Evolutionary conservation across 2,113 vertebrate genomes (phyloP), one percentile per base, ranked within the genome.

Genomic region (Urocynchramus pylzowi): DNA sequence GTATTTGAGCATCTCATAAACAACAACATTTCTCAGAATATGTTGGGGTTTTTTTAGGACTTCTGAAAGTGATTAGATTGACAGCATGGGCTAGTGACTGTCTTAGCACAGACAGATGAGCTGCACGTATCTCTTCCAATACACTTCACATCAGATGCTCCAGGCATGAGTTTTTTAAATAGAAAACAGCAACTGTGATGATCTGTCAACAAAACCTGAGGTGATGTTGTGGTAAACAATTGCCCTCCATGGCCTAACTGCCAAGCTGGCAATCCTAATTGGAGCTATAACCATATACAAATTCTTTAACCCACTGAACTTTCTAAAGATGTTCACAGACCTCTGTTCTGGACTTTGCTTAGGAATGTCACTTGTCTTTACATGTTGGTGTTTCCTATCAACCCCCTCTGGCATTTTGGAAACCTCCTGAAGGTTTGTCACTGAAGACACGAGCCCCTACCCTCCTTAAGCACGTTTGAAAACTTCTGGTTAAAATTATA

Each of bases 121-220:
- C 31, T 45, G 74, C 69, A 95, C 22, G 9, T 9, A 87, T 78
- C 84, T 89, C 68, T 60, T 89, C 87, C 77, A 61, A 71, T 45
- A 76, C 56, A 73, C 77, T 83, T 89, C 84, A 79, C 37, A 82
- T 82, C n/a, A 85, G 49, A 89, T 47, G 61, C 87, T 87, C 26
- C 41, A 47, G 67, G 77, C 84, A 60, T 16, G 22, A 80, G 94
- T 69, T 89, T 84, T 74, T 69, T 53, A 68, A 79, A 83, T 8
- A 61, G 70, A 73, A 84, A 93, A 35, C 2, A 3, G 53, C 61
- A 69, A 73, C 70, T 87, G 57, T 64, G 74, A 77, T 57, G 49
- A 85, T 93, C 57, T 92, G 78, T 39, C 1, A 0, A 85, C 41
- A 91, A 69, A 76, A 82, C 39, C 57, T 73, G n/a, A 83, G n/a